These are phyloP conservation scores for Antheraea yamamai DNA, from an alignment of 2,888 invertebrate genomes.

Conservation along the genomic window DNA sequence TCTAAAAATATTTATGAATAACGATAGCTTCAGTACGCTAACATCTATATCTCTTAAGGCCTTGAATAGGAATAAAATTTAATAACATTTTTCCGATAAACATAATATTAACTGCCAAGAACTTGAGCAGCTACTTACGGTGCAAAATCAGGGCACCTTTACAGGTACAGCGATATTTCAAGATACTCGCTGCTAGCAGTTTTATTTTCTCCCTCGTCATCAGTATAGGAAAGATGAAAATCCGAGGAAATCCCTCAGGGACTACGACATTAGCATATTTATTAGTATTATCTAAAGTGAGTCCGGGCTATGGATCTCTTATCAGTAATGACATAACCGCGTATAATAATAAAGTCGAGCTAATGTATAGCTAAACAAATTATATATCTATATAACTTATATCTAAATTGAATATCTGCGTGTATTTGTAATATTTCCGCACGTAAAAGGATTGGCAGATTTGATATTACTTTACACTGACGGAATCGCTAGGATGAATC, in stretches of 20 bases:
- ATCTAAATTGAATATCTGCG: too few species aligned
- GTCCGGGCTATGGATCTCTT: slow-evolving; percentile 57
- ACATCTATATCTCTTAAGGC: background rate
- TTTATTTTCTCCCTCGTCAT: slow-evolving; percentile 70
- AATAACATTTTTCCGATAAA: background rate
- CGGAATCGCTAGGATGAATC: too few species aligned
- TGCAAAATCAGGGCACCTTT: slow-evolving; percentile 40
- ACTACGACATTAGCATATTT: slow-evolving; percentile 74
- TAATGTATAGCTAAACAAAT: slow-evolving; percentile 33
- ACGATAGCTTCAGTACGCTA: background rate
- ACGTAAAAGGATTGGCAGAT: too few species aligned
- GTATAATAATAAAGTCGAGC: slow-evolving; percentile 51
- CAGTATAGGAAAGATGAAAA: slow-evolving; percentile 68
- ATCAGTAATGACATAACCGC: slow-evolving; percentile 65
- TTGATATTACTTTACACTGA: too few species aligned
- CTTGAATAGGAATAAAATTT: background rate
- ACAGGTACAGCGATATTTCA: slow-evolving; percentile 59
- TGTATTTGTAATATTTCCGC: too few species aligned
- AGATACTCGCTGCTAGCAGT: slow-evolving; percentile 47
- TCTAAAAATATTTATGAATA: background rate
- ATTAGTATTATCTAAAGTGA: slow-evolving; percentile 66
- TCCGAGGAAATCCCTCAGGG: slow-evolving; percentile 74
- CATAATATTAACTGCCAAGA: slow-evolving; percentile 30
- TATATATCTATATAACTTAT: too few species aligned
- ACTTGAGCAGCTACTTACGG: slow-evolving; percentile 38